These are phyloP conservation scores for Aphelenchoides fujianensis DNA, from an alignment of 1,140 invertebrate genomes.

Conservation along the genomic window DNA sequence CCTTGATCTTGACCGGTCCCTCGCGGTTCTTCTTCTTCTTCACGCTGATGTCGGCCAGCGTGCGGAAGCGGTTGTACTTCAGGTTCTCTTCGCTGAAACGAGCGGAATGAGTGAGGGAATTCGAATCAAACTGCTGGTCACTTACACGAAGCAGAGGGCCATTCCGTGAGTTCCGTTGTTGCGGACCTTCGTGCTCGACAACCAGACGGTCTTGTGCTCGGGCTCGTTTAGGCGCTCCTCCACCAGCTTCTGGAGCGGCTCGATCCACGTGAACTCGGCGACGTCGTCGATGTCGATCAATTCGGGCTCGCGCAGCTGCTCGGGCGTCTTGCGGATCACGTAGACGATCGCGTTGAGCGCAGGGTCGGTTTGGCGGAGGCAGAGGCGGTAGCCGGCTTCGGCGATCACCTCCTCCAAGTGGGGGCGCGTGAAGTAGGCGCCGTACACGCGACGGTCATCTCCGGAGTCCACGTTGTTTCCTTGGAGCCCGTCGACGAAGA, in stretches of 20 bases:
- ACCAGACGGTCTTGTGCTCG: slow-evolving; percentile 68
- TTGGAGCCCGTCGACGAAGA: slow-evolving; percentile 67
- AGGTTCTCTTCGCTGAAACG: slow-evolving; percentile 61
- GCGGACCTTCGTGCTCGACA: slow-evolving; percentile 68
- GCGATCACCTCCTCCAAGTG: slow-evolving; percentile 63
- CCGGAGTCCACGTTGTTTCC: slow-evolving; percentile 66
- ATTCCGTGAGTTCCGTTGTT: slow-evolving; percentile 78
- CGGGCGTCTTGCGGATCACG: slow-evolving; percentile 49
- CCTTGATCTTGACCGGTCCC: slow-evolving; percentile 68
- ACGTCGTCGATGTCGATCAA: slow-evolving; percentile 63
- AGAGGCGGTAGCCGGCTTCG: slow-evolving; percentile 61
- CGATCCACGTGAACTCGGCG: slow-evolving; percentile 72
- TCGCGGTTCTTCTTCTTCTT: slow-evolving; percentile 51
- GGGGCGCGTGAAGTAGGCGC: slow-evolving; percentile 59
- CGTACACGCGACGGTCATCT: slow-evolving; percentile 36
- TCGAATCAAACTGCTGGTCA: too few relatives aligned
- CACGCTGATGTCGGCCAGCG: slow-evolving; percentile 54
- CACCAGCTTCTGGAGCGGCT: slow-evolving; percentile 64
- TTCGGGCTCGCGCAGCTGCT: slow-evolving; percentile 48
- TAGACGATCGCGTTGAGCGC: slow-evolving; percentile 48
- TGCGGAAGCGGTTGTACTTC: slow-evolving; percentile 60
- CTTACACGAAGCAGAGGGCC: slow-evolving; percentile 82
- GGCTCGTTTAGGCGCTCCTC: slow-evolving; percentile 69
- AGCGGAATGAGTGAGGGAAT: too few relatives aligned
- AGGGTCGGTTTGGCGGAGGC: slow-evolving; percentile 51